Percentiles rank a stretch among this genome's conserved stretches.
These are phyloP conservation scores for Phyllotreta cruciferae DNA, from an alignment of 2,888 invertebrate genomes.

Conservation along the genomic window DNA sequence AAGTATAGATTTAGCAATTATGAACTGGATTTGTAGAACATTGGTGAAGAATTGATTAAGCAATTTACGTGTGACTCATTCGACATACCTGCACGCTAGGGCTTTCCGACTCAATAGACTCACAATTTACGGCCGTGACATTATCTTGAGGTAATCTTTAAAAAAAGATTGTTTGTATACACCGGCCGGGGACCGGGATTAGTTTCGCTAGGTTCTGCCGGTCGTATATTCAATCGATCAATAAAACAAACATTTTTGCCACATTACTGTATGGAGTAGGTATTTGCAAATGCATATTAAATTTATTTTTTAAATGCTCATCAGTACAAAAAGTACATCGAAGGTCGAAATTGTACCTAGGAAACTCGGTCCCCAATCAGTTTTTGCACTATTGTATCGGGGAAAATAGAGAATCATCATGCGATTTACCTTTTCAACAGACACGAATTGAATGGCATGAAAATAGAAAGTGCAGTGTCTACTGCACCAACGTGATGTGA, in stretches of 20 bases:
- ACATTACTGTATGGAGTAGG: no score
- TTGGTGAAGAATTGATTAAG: conserved; percentile 8
- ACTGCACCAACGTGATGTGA: no score
- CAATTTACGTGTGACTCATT: conserved; percentile 7
- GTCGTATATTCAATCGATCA: no score
- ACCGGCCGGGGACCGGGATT: no score
- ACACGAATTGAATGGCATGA: not conserved
- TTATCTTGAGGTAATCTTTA: not conserved
- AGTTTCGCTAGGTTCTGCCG: no score
- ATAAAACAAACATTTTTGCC: no score
- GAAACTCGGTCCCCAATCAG: no score
- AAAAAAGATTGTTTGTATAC: no score
- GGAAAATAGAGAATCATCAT: conserved; percentile 4
- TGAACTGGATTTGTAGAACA: conserved; percentile 5
- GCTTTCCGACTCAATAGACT: not conserved
- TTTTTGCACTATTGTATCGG: no score
- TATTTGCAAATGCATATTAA: no score
- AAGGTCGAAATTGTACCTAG: not conserved
- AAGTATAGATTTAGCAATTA: not conserved
- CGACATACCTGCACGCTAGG: conserved; percentile 6
- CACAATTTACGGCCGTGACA: not conserved
- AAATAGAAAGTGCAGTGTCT: not conserved
- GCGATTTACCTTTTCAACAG: not conserved
- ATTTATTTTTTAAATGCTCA: no score
- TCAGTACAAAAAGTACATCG: not conserved